A percentile compares a stretch with the other conserved stretches of the same genome.
phyloP scores from a whole-genome alignment of 2,797 vertebrate genomes.

The Galagoides demidoff region DNA sequence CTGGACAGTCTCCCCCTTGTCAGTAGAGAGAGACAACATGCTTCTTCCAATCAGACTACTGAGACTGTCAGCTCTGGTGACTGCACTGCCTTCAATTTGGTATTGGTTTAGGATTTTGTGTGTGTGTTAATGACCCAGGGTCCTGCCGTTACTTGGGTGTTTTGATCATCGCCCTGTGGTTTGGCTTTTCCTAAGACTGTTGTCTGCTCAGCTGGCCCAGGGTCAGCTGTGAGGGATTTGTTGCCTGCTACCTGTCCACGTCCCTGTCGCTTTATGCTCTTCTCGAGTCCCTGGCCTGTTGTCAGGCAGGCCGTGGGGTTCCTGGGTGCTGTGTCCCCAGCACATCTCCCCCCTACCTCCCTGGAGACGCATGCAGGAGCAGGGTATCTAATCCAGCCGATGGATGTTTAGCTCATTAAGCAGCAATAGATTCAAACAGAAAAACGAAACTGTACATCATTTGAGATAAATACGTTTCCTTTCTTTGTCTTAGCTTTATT shows the following conservation, averaged over 20 bases:
- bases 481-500: constrained; percentile 70
- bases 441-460: constrained; percentile 68
- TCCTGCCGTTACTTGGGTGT: background rate
- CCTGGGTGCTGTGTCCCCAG: background rate
- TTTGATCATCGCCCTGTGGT: background rate
- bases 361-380: background rate
- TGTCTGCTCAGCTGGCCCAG: background rate
- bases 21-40: background rate
- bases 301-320: background rate
- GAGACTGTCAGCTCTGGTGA: background rate
- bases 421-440: constrained; percentile 51
- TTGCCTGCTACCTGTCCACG: background rate
- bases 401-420: constrained; percentile 72
- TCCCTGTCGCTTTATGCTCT: background rate
- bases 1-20: background rate
- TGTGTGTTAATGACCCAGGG: background rate
- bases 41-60: background rate
- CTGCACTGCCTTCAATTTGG: background rate
- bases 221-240: background rate
- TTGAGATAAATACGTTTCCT: constrained; percentile 68
- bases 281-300: background rate
- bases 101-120: background rate
- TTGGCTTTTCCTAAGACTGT: background rate
- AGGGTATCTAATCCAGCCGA: constrained; percentile 10
- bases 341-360: background rate